Conservation (phyloP, 1,140 invertebrate genomes). For the Chionoecetes opilio region DNA sequence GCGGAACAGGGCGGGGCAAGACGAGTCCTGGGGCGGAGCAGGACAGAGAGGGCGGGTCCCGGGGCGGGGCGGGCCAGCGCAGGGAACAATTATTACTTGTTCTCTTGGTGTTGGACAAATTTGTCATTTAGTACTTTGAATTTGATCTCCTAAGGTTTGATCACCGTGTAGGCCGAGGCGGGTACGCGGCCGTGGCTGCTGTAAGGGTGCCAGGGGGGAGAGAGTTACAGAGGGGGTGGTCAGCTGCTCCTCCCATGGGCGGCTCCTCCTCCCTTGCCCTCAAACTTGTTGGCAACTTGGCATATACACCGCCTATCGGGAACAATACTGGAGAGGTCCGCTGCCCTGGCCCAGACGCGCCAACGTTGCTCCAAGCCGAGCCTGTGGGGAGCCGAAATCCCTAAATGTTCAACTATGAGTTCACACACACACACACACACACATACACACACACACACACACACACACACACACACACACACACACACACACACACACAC, state of each 20-base stretch:
- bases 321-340: not conserved
- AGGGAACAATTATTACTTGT: not conserved
- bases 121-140: constrained; percentile 11
- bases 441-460: not conserved
- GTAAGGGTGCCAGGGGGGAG: not conserved
- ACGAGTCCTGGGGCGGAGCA: constrained; percentile 13
- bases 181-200: not conserved
- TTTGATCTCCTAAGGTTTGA: not conserved
- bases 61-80: constrained; percentile 19
- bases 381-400: not conserved
- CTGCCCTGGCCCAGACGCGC: not conserved
- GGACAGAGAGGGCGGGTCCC: constrained; percentile 10
- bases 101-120: constrained; percentile 19
- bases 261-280: constrained; percentile 22
- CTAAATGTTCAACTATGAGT: not conserved
- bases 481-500: constrained; percentile 27
- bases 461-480: constrained; percentile 17
- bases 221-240: not conserved
- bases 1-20: constrained; percentile 21
- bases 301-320: not conserved
- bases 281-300: not conserved
- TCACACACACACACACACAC: no score
- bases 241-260: not conserved
- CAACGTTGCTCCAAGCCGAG: not conserved
- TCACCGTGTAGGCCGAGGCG: not conserved